Evolutionary conservation across 1,140 invertebrate species (phyloP).

Genomic region (Panulirus ornatus): DNA sequence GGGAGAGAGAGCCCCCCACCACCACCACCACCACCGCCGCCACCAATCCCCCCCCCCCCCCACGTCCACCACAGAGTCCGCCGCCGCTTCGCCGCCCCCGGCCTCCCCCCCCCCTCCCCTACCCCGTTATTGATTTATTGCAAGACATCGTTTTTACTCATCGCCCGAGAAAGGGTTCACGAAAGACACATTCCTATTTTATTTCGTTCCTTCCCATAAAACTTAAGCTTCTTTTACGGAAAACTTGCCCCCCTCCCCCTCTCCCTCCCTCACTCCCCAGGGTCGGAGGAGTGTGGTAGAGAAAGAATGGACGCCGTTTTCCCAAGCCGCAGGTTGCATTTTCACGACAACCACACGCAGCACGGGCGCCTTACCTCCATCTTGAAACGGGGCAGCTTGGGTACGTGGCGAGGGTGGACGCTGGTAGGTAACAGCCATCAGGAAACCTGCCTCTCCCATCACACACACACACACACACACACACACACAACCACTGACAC

Average conservation of each 20-base stretch:
- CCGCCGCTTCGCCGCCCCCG: background rate
- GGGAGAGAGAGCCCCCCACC: background rate
- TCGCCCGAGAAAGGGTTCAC: slow-evolving; percentile 51
- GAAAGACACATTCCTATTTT: slow-evolving; percentile 61
- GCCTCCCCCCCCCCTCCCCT: slow-evolving; percentile 4
- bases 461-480: no score
- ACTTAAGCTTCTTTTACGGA: background rate
- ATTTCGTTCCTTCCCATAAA: slow-evolving; percentile 58
- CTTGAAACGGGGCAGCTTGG: no score
- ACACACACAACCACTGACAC: background rate
- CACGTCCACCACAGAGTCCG: background rate
- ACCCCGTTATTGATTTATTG: slow-evolving; percentile 69
- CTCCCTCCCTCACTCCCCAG: no score
- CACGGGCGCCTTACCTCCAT: no score
- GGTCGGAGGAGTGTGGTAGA: no score
- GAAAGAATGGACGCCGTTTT: no score
- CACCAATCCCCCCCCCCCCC: background rate
- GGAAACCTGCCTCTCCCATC: background rate
- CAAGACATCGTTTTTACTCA: slow-evolving; percentile 67
- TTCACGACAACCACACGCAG: background rate
- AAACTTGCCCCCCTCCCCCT: no score
- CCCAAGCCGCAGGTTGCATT: background rate
- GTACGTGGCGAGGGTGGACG: background rate
- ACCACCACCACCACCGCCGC: background rate
- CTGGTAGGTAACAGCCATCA: background rate